Evolutionary conservation across 2,888 invertebrate genomes (phyloP).

Genomic region (Lochmaea capreae): DNA sequence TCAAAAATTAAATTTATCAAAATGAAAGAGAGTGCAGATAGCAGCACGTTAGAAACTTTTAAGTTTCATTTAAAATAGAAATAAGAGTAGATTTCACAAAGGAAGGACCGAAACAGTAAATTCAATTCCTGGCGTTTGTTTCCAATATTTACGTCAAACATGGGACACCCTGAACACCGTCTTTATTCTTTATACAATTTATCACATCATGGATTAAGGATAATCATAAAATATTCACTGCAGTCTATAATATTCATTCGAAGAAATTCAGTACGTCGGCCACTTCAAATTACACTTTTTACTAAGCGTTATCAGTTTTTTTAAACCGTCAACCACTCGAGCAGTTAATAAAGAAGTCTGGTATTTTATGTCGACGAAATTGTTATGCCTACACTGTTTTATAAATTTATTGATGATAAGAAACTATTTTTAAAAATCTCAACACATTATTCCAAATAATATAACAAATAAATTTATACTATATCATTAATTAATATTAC

Average conservation of each 20-base stretch:
- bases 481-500: not conserved
- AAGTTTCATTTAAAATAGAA: no score
- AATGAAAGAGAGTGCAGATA: no score
- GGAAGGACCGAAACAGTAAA: no score
- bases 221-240: not conserved
- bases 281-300: not conserved
- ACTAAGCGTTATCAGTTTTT: not conserved
- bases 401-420: not conserved
- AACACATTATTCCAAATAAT: not conserved
- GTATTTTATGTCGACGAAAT: not conserved
- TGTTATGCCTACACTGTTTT: not conserved
- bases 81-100: no score
- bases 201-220: no score
- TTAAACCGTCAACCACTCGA: not conserved
- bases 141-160: no score
- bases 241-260: not conserved
- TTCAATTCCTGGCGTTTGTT: no score
- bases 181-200: no score
- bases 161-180: no score
- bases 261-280: not conserved
- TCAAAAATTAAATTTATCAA: no score
- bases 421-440: not conserved
- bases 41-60: no score
- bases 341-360: constrained; percentile 14
- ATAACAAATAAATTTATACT: not conserved